phyloP scores from a whole-genome alignment of 2,888 invertebrate genomes.

The Hirudinaria manillensis region DNA sequence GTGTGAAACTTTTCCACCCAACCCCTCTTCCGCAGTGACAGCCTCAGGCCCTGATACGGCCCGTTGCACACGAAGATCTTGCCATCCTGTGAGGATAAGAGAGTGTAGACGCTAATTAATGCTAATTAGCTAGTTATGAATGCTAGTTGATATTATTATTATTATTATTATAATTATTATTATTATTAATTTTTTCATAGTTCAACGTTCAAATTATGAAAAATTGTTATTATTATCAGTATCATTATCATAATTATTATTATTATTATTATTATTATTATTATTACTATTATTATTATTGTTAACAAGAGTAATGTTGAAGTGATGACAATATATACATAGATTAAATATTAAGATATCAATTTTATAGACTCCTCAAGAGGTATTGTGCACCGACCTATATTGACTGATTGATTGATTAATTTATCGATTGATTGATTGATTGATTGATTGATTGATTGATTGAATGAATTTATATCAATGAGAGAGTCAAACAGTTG shows the following conservation, averaged over 20 bases:
- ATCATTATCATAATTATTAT: too few species aligned
- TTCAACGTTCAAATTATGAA: not conserved
- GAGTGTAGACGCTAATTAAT: too few species aligned
- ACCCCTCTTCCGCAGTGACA: constrained; percentile 49
- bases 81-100: constrained; percentile 43
- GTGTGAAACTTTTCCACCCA: constrained; percentile 54
- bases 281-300: too few species aligned
- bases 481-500: too few species aligned
- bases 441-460: not conserved
- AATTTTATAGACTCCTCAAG: too few species aligned
- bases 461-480: not conserved
- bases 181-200: not conserved
- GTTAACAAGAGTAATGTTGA: too few species aligned
- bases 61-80: constrained; percentile 54
- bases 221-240: not conserved
- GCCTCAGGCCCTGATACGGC: constrained; percentile 51
- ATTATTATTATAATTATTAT: not conserved
- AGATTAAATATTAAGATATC: too few species aligned
- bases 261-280: too few species aligned
- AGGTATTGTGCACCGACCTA: too few species aligned
- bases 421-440: too few species aligned
- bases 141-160: not conserved
- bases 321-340: too few species aligned
- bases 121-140: not conserved
- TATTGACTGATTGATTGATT: too few species aligned